These are phyloP conservation scores for Illadopsis cleaveri DNA, from an alignment of 2,113 vertebrate genomes.

Conservation along the genomic window DNA sequence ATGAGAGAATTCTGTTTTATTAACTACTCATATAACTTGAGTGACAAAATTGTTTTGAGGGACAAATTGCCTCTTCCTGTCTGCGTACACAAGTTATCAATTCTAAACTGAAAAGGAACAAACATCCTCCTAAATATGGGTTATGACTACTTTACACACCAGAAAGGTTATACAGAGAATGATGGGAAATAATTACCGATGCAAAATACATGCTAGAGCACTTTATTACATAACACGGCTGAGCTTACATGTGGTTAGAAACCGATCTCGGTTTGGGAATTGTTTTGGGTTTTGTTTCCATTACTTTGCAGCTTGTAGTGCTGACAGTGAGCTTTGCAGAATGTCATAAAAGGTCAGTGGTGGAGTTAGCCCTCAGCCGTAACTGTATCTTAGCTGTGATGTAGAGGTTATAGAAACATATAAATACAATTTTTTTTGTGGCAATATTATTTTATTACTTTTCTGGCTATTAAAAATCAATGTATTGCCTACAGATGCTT, in stretches of 20 bases:
- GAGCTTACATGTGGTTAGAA: constrained; percentile 23
- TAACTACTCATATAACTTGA: neutral
- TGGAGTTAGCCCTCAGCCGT: neutral
- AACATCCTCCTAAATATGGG: neutral
- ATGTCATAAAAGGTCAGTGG: constrained; percentile 41
- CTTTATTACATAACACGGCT: neutral
- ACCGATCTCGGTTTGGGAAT: neutral
- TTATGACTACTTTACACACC: neutral
- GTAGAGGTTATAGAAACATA: constrained; percentile 30
- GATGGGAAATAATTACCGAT: neutral
- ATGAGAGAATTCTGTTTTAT: neutral
- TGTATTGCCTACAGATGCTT: neutral
- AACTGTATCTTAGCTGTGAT: neutral
- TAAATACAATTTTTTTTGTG: neutral
- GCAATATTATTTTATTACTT: constrained; percentile 19
- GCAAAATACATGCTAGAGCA: neutral
- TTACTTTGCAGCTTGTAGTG: neutral
- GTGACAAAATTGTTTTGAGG: neutral
- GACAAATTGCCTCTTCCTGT: neutral
- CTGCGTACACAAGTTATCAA: neutral
- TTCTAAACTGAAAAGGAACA: neutral
- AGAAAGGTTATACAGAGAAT: neutral
- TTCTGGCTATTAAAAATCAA: neutral
- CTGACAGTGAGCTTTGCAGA: constrained; percentile 35
- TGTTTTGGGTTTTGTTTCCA: constrained; percentile 54